Percentiles rank a stretch among this genome's conserved stretches.
Evolutionary conservation across 2,113 vertebrate genomes (phyloP).

Genomic region (Prionailurus bengalensis): DNA sequence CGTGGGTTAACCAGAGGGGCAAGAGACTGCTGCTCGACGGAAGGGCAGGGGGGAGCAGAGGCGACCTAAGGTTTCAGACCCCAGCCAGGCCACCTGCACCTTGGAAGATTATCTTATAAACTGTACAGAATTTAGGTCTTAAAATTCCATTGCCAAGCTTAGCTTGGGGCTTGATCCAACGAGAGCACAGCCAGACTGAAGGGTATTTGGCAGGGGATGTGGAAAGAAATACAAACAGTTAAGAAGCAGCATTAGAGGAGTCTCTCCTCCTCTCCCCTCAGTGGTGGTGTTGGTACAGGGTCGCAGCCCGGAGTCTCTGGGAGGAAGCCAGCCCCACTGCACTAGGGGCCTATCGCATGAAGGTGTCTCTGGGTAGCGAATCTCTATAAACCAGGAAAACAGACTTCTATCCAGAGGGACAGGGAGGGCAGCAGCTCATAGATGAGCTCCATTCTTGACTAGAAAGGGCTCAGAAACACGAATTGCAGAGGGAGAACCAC

Average conservation of each 20-base stretch:
- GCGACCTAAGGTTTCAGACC: background rate
- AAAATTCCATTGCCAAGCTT: background rate
- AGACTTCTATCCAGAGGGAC: background rate
- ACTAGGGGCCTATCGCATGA: background rate
- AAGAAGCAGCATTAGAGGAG: background rate
- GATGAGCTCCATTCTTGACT: background rate
- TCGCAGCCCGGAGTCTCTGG: background rate
- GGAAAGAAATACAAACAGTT: background rate
- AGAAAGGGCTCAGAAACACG: background rate
- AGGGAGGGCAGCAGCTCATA: background rate
- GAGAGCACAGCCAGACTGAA: background rate
- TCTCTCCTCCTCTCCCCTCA: accelerated
- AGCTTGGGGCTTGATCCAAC: background rate
- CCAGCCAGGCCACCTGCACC: background rate
- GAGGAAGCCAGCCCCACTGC: background rate
- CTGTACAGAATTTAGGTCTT: background rate
- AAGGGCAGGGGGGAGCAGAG: too few relatives aligned
- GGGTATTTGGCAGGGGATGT: background rate
- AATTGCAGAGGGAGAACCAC: background rate
- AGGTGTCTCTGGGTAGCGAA: background rate
- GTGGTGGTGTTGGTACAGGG: background rate
- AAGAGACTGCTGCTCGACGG: background rate
- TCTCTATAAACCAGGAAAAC: background rate
- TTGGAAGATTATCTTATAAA: background rate
- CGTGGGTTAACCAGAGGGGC: accelerated